Evolutionary conservation across 2,888 invertebrate genomes (phyloP), one percentile per base, ranked within the genome.

Genomic region (Electrophaes corylata): DNA sequence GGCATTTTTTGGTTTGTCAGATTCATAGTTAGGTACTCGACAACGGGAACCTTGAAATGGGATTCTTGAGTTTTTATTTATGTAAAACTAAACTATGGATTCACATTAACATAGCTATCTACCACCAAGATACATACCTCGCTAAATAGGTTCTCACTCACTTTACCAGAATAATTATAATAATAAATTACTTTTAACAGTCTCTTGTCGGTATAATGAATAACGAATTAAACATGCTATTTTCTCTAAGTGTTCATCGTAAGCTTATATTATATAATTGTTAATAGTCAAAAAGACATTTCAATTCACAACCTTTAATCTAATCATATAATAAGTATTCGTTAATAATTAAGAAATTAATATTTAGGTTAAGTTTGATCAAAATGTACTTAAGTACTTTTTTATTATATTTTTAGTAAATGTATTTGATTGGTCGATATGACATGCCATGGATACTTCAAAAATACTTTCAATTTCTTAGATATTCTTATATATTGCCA

Each of bases 311-410:
- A 19, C 23, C 44, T 33, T 39, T 39, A 44, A 45, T 57, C 52
- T 58, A 62, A 60, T 56, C 53, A 54, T 49, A 53, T 26, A 18
- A 19, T 10, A 45, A 37, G 10, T 20, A 6, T 19, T n/a, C n/a
- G n/a, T n/a, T 18, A 31, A 19, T 16, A 12, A 29, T 6, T 10
- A 23, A 2, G 5, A 33, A 54, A 26, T 23, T 31, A 33, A 41
- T 40, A 53, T 20, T 57, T 37, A 61, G 23, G 44, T 41, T 59
- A 61, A 55, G 53, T 56, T 56, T 58, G 62, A 64, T 31, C 60
- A 60, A 63, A 57, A 58, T 57, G 60, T 67, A 65, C 62, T 60
- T 63, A n/a, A n/a, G n/a, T n/a, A 64, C n/a, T 39, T 47, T 20
- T 12, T 40, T 35, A 19, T 44, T 37, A 29, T 49, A n/a, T 8